Evolutionary conservation across 2,888 invertebrate species (phyloP), one percentile per base, ranked within the genome.

Genomic region (Pseudococcus longispinus): DNA sequence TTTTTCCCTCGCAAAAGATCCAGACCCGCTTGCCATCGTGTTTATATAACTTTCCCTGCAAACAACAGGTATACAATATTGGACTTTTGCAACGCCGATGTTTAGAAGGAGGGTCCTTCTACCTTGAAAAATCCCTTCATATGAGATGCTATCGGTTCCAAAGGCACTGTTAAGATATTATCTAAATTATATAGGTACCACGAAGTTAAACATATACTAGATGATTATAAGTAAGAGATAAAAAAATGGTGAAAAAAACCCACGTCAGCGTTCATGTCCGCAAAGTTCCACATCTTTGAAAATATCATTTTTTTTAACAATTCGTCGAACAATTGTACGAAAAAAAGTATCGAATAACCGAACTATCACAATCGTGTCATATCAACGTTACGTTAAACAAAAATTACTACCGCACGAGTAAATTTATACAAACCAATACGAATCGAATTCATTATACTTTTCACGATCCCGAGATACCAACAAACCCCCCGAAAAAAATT

Each of bases 11-110:
- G 1, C 20, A 37, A 29, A 32, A 74, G 26, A 29, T 11, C 42
- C 77, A 74, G 26, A 29, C 20, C 42, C 77, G n/a, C 20, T 80
- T 20, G 70, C 15, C 29, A 29, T 26, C 11, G 42, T 42, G 77
- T 80, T 80, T 80, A 23, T 32, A 74, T n/a, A 80, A 80, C 20
- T 80, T 80, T 37, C 8, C 8, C 37, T 0, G n/a, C 77, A 37
- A 37, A 80, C 77, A 80, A 80, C 77, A 80, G 77, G 77, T 80
- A 80, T 42, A 37, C 11, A 20, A 15, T 29, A 37, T n/a, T 8
- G 77, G 77, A 42, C 18, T 80, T 70, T 42, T 32, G 32, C n/a
- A 18, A 32, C 32, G 18, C 1, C 4, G 9, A 23, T 23, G 60
- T 23, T 51, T 51, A 9, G 37, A 37, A 9, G 37, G 37, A 37